These are phyloP conservation scores for Hydriomena furcata DNA, from an alignment of 2,888 invertebrate species.

Conservation along the genomic window DNA sequence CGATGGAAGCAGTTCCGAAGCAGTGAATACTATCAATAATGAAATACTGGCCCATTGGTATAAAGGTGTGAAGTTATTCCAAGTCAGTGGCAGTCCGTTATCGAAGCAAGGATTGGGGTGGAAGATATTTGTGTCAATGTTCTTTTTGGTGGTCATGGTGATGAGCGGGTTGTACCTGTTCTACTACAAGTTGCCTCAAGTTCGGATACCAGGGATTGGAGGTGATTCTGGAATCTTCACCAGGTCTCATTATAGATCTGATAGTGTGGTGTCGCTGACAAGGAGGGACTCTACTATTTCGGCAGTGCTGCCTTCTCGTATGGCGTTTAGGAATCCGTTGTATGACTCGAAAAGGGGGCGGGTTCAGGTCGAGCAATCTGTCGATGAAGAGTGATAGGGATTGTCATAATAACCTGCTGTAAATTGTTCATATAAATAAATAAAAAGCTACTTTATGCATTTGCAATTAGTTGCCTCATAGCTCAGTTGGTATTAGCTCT, in stretches of 20 bases:
- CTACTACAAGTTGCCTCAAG: constrained; percentile 57
- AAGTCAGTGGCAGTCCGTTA: constrained; percentile 63
- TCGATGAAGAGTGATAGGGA: constrained; percentile 46
- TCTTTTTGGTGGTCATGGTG: constrained; percentile 56
- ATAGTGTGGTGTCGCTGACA: constrained; percentile 70
- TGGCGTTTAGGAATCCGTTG: constrained; percentile 71
- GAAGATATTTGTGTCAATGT: constrained; percentile 64
- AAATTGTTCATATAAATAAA: no score
- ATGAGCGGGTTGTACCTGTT: constrained; percentile 60
- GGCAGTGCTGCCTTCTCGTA: constrained; percentile 45
- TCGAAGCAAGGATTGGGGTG: constrained; percentile 54
- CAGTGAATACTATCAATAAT: constrained; percentile 53
- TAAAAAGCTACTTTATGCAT: no score
- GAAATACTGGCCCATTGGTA: constrained; percentile 51
- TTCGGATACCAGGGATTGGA: constrained; percentile 44
- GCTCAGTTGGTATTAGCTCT: no score
- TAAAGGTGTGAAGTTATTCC: constrained; percentile 46
- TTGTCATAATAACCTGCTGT: not conserved
- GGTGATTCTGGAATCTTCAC: constrained; percentile 49
- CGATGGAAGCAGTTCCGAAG: constrained; percentile 58
- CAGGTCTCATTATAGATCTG: constrained; percentile 64
- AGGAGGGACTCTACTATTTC: constrained; percentile 59
- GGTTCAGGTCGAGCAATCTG: constrained; percentile 55
- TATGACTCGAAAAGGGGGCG: constrained; percentile 70
- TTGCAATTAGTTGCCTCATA: no score